Evolutionary conservation across 2,113 vertebrate genomes (phyloP).

Genomic region (Typhlomys cinereus): DNA sequence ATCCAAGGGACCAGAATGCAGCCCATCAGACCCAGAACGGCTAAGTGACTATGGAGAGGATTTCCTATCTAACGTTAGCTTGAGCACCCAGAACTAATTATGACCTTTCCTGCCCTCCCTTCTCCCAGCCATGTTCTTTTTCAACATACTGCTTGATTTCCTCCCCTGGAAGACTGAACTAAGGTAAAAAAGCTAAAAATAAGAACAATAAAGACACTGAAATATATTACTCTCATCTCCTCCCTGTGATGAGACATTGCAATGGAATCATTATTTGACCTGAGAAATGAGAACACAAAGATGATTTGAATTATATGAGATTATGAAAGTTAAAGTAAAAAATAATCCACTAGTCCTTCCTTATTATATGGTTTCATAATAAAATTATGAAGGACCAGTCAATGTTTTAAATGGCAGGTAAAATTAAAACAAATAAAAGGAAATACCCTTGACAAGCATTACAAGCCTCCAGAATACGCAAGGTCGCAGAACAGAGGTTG

Average conservation of each 20-base stretch:
- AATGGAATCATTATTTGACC: conserved; percentile 60
- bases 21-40: not conserved
- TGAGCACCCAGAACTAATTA: conserved; percentile 25
- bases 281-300: conserved; percentile 79
- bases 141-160: not conserved
- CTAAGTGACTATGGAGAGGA: no score
- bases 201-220: conserved; percentile 48
- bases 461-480: conserved; percentile 62
- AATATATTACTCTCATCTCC: conserved; percentile 50
- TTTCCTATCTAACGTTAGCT: not conserved
- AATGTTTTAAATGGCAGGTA: conserved; percentile 74
- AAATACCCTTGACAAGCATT: conserved; percentile 70
- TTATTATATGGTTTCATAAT: conserved; percentile 78
- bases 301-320: conserved; percentile 75
- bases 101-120: not conserved
- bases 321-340: conserved; percentile 78
- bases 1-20: not conserved
- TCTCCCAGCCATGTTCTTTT: not conserved
- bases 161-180: not conserved
- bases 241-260: conserved; percentile 61
- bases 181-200: conserved; percentile 55
- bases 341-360: conserved; percentile 78
- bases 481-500: conserved; percentile 64
- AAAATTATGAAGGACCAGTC: conserved; percentile 75
- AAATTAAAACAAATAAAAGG: conserved; percentile 81